Evolutionary conservation across 30 jellyfish, hydroid and myxozoan species (phyloP).

Genomic region (Chrysaora quinquecirrha): DNA sequence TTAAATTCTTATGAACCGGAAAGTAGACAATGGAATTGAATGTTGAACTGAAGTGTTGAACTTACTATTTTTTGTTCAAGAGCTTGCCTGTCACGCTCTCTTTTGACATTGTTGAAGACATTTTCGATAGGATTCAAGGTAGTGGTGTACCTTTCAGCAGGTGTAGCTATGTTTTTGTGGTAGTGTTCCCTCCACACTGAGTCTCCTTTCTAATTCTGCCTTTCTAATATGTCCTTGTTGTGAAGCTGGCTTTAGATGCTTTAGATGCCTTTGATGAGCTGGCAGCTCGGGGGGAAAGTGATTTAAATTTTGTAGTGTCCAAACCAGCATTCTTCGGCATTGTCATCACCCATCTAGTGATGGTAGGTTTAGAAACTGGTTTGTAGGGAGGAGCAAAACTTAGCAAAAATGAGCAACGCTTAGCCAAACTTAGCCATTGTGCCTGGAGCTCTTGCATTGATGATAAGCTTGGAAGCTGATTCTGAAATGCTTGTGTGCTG

Average conservation of each 20-base stretch:
- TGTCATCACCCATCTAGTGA: constrained; percentile 2
- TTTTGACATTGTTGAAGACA: too few species aligned
- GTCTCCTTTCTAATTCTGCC: constrained; percentile 6
- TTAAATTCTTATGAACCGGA: too few species aligned
- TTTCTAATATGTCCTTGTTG: constrained; percentile 14
- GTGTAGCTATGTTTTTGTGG: neutral
- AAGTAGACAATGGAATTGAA: too few species aligned
- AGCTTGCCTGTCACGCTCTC: too few species aligned
- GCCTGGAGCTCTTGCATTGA: constrained; percentile 34
- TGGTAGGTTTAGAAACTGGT: too few species aligned
- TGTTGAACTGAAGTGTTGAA: too few species aligned
- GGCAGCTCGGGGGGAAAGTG: constrained; percentile 25
- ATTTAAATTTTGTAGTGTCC: neutral
- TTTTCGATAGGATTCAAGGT: too few species aligned
- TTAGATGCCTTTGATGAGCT: constrained; percentile 11
- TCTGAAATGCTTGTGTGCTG: constrained; percentile 31
- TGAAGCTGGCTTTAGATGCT: too few species aligned
- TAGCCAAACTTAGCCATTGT: neutral
- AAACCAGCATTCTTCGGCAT: neutral
- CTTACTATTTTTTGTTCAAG: too few species aligned
- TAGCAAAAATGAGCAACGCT: neutral
- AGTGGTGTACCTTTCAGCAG: constrained; percentile 1
- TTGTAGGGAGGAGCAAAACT: neutral
- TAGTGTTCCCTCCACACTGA: neutral
- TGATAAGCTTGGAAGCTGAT: constrained; percentile 32